Evolutionary conservation across 2,113 vertebrate genomes (phyloP).

Genomic region (Rhinoptilus africanus): DNA sequence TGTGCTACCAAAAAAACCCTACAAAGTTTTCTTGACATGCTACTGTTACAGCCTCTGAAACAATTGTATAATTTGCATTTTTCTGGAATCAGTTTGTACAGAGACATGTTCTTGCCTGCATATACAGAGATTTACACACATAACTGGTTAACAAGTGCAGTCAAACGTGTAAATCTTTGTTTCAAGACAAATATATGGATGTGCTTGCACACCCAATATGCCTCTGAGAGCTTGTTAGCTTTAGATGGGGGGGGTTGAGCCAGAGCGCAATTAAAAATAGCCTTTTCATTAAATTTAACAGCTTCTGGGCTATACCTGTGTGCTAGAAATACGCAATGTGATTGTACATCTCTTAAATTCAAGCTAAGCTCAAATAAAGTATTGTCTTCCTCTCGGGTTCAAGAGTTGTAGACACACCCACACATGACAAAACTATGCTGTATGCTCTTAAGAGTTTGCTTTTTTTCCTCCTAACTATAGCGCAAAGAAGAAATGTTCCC

Average conservation of each 20-base stretch:
- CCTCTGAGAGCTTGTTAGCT: fast-evolving
- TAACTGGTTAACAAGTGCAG: not conserved
- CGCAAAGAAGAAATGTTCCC: not conserved
- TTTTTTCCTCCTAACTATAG: not conserved
- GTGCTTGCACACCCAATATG: fast-evolving
- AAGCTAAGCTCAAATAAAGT: not conserved
- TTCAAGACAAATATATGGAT: not conserved
- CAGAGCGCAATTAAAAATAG: not conserved
- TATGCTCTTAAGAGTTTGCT: not conserved
- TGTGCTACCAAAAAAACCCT: not conserved
- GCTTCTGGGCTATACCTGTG: not conserved
- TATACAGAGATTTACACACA: not conserved
- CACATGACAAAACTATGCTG: not conserved
- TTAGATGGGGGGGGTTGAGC: not conserved
- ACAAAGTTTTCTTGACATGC: not conserved
- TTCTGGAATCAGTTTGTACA: not conserved
- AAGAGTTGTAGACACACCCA: not conserved
- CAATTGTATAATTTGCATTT: fast-evolving
- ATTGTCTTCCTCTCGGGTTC: fast-evolving
- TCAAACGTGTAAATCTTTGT: not conserved
- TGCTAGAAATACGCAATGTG: not conserved
- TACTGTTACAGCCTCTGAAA: not conserved
- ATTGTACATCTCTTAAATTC: not conserved
- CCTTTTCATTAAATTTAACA: not conserved
- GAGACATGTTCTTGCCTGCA: fast-evolving